phyloP scores from a whole-genome alignment of 2,797 vertebrate genomes.

The Ptychobarbus kaznakovi region DNA sequence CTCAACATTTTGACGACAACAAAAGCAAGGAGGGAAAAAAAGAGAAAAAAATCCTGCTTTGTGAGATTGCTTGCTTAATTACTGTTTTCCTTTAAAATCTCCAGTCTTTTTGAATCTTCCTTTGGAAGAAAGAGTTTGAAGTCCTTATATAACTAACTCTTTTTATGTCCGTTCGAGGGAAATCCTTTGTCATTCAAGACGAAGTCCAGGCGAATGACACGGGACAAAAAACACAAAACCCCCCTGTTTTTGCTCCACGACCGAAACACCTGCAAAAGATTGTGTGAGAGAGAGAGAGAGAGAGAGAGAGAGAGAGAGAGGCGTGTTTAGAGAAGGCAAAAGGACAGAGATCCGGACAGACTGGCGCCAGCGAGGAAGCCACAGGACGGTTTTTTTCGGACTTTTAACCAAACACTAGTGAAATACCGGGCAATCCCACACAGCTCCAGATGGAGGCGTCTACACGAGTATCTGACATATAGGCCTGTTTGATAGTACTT shows the following conservation, averaged over 20 bases:
- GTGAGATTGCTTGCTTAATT: slow-evolving; percentile 60
- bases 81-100: slow-evolving; percentile 69
- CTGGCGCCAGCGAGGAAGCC: slow-evolving; percentile 85
- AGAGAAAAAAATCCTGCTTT: slow-evolving; percentile 70
- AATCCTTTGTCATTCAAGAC: slow-evolving; percentile 75
- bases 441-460: not conserved
- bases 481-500: not conserved
- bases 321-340: slow-evolving; percentile 81
- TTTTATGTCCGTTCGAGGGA: slow-evolving; percentile 66
- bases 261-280: slow-evolving; percentile 87
- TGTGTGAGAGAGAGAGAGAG: slow-evolving; percentile 67
- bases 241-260: slow-evolving; percentile 67
- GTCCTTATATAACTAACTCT: slow-evolving; percentile 57
- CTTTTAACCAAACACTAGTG: slow-evolving; percentile 69
- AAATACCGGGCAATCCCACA: slow-evolving; percentile 77
- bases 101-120: slow-evolving; percentile 82
- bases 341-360: slow-evolving; percentile 81
- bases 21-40: slow-evolving; percentile 71
- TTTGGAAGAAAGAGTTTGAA: slow-evolving; percentile 80
- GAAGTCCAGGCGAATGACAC: slow-evolving; percentile 67
- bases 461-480: not conserved
- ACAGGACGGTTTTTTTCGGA: slow-evolving; percentile 68
- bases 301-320: slow-evolving; percentile 72
- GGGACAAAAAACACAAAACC: slow-evolving; percentile 64
- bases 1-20: slow-evolving; percentile 78